Percentiles rank a stretch among this genome's conserved stretches.
Conservation (phyloP, 2,113 vertebrate genomes). For the Pluvianellus socialis region DNA sequence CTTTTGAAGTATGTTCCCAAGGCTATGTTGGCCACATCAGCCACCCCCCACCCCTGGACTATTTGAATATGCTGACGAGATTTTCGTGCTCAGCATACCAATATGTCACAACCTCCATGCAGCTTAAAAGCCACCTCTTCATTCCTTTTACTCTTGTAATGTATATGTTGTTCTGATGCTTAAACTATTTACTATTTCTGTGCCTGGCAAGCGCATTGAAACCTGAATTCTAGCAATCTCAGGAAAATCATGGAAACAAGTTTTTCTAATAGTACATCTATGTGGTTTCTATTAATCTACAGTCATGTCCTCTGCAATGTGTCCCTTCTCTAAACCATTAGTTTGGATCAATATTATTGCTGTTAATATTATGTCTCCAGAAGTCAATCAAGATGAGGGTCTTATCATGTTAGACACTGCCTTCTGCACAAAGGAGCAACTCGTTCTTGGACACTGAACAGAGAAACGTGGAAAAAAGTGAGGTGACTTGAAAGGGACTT, state of each 20-base stretch:
- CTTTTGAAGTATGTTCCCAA: slow-evolving; percentile 21
- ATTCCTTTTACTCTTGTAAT: background rate
- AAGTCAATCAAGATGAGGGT: background rate
- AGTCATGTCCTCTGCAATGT: background rate
- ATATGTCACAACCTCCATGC: background rate
- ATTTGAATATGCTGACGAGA: background rate
- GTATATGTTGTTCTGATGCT: background rate
- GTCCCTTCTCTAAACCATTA: background rate
- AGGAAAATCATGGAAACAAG: background rate
- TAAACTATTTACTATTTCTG: background rate
- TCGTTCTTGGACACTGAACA: background rate
- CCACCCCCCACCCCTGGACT: background rate
- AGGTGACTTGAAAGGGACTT: background rate
- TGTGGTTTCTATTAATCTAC: background rate
- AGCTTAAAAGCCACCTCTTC: background rate
- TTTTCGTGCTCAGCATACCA: background rate
- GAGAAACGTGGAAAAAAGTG: background rate
- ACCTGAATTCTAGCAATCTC: background rate
- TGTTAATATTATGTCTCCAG: background rate
- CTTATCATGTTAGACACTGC: background rate
- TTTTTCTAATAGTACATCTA: background rate
- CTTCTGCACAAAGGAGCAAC: background rate
- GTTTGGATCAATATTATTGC: background rate
- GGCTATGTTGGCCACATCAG: background rate
- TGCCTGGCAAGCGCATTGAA: background rate